Evolutionary conservation across 2,113 vertebrate genomes (phyloP), one percentile per base, ranked within the genome.

Genomic region (Electrona antarctica): DNA sequence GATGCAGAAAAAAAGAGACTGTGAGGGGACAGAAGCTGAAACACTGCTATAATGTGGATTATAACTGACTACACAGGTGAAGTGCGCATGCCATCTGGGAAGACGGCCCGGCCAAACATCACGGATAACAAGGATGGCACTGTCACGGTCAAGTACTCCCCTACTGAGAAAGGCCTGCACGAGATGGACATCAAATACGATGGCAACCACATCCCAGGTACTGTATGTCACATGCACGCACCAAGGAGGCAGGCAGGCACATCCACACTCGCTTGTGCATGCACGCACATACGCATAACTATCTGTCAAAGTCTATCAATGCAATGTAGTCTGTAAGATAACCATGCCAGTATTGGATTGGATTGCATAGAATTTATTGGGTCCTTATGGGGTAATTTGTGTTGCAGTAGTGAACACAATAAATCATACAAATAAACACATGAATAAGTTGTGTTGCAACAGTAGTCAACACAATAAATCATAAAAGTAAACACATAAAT

Each of bases 151-250:
- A 94, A 95, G 28, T 99, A 95, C 0, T 93, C 95, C 0, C 97
- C 97, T 0, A 94, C 89, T 0, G 97, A 98, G 78, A 95, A 95
- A 49, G 97, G 97, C 1, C 93, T 98, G n/a, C 97, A 99, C 0
- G 95, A 98, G 87, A 98, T 98, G 97, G 97, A 98, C 78, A 98
- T 99, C 88, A 97, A 95, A 64, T 98, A 97, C 0, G 96, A 98
- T 0, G 95, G 95, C 71, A 95, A 93, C 87, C 97, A 98, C 85
- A 98, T 98, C 85, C 96, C 97, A 0, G 97, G 97, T 98, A 86
- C 76, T 47, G 49, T 9, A 41, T 29, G 7, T 1, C 51, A 1
- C 49, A 62, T 8, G 13, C 13, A 33, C 29, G 45, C n/a, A 66
- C 3, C 29, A 21, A 2, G 7, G n/a, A 4, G 8, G 5, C 11